Evolutionary conservation across 2,888 invertebrate species (phyloP), one percentile per base, ranked within the genome.

Genomic region (Melanotus villosus): DNA sequence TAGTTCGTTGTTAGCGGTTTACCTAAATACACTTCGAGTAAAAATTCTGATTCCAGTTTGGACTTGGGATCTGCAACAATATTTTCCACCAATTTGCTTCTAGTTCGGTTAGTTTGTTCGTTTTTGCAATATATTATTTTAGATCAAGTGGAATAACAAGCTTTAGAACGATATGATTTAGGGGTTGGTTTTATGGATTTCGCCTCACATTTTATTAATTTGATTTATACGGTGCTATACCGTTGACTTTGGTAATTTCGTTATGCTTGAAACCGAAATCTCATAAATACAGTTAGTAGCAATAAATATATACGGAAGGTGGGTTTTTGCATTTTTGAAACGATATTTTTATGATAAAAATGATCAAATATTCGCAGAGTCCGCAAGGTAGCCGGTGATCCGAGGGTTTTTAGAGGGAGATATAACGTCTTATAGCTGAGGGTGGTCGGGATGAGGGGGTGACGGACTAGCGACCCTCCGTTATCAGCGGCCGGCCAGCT

Each of bases 401-500:
- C 80, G 75, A 74, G 75, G 78, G 73, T 77, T 77, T 77, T 74
- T 72, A 71, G 75, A 77, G 77, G 77, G 76, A 71, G 71, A 75
- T 70, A 73, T 65, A 64, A 62, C 68, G 62, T 65, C 68, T 71
- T 73, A 65, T 63, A 50, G 69, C 58, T 45, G 70, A 43, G 64
- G 71, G 58, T 47, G 65, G 62, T 32, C 47, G 65, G 63, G 68
- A 32, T 45, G 67, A 59, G 52, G 65, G 73, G 73, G 72, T 76
- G 78, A 78, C 77, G 79, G 81, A 82, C 79, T 79, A 76, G 79
- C 82, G 81, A 84, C 84, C 84, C 83, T 83, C 81, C 81, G 84
- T 84, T 85, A 85, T 84, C 85, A 85, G 85, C 81, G 82, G 80
- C 80, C 82, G 84, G 82, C 85, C 85, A 84, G 85, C 84, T 81